Evolutionary conservation across 2,797 vertebrate species (phyloP), one percentile per base, ranked within the genome.

Genomic region (Lepilemur ruficaudatus): DNA sequence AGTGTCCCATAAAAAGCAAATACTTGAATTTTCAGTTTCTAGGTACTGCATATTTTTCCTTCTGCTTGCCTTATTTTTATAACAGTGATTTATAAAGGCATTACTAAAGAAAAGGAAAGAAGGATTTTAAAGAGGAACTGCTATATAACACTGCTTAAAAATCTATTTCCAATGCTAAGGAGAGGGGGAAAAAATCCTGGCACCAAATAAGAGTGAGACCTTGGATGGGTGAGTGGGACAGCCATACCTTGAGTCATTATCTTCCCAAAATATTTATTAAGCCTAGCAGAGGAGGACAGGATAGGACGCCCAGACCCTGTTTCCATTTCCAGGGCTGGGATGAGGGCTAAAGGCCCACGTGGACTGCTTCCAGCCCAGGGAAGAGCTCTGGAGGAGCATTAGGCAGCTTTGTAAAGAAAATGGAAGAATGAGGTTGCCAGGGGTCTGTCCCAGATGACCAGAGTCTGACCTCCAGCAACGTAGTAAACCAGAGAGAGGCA

Each of bases 61-160:
- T 99, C 98, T 99, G 98, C 98, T 98, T 98, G 94, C 98, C 99
- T 99, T 99, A 98, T 99, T 99, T 99, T 99, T 99, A 98, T 98
- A 98, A 96, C 97, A 50, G 97, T 99, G 98, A 99, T 99, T 99
- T 99, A 99, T 99, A 98, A 98, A 98, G 98, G 92, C 93, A 81
- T 96, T 97, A 95, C 96, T 78, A 89, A 98, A 99, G 98, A 99
- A 98, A 98, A 98, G 96, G 97, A 98, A 98, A 98, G 92, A 94
- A 97, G 94, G 97, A 97, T 98, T 99, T 99, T 98, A 98, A 98
- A 98, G 99, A 99, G 98, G 98, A 99, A 98, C 98, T 98, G 98
- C 99, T 99, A 98, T 99, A 98, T 98, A 98, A 98, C 95, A 97
- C 95, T 96, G 97, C 94, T 96, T 97, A 94, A 98, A 98, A 98